Percentiles rank a stretch among this genome's conserved stretches.
phyloP scores from a whole-genome alignment of 1,140 invertebrate genomes.

The Drosophila mojavensis region DNA sequence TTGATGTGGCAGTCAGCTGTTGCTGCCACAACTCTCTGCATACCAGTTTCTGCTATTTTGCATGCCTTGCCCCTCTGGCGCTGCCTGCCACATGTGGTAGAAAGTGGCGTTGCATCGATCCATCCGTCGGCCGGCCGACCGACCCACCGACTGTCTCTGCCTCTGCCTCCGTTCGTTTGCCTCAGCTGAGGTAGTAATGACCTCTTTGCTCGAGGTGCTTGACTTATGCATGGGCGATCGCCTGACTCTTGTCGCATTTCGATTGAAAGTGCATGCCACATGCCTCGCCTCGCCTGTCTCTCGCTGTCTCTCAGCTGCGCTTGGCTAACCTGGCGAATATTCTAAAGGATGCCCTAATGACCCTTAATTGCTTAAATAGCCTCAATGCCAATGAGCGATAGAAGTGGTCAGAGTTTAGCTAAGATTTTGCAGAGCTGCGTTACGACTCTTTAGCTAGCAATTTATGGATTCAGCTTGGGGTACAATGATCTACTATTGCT shows the following conservation, averaged over 20 bases:
- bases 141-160: no score
- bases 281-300: no score
- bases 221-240: constrained; percentile 35
- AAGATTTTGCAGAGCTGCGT: no score
- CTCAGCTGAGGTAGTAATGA: constrained; percentile 43
- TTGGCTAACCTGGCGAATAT: no score
- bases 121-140: background rate
- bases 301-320: no score
- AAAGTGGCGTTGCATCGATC: constrained; percentile 31
- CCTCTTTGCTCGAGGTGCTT: constrained; percentile 47
- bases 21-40: constrained; percentile 41
- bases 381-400: no score
- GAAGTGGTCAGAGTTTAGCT: no score
- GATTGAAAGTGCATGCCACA: constrained; percentile 32
- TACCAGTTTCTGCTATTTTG: constrained; percentile 65
- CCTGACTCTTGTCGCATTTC: constrained; percentile 13
- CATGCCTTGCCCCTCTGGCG: constrained; percentile 3
- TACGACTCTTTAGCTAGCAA: no score
- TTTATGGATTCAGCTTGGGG: no score
- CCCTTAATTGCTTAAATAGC: no score
- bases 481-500: no score
- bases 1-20: constrained; percentile 28
- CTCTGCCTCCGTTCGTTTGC: background rate
- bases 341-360: no score
- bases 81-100: constrained; percentile 41